phyloP scores from a whole-genome alignment of 2,888 invertebrate genomes.

The Drosophila nr. perissopoda region DNA sequence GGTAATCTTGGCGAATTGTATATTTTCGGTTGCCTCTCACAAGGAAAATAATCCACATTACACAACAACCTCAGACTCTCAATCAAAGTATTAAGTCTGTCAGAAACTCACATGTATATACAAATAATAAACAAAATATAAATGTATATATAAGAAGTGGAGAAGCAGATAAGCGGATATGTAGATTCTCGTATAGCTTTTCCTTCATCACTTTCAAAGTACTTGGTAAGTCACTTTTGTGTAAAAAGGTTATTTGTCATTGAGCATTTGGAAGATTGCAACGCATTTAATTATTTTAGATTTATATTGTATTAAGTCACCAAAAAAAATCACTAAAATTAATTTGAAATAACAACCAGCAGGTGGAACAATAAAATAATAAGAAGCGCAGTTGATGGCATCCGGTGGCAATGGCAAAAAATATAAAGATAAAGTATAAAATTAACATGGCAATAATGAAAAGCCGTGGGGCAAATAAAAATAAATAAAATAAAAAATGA shows the following conservation, averaged over 20 bases:
- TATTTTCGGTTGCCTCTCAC: constrained; percentile 13
- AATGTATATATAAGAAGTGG: not conserved
- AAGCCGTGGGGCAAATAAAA: not conserved
- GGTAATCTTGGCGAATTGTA: constrained; percentile 22
- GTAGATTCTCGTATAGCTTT: not conserved
- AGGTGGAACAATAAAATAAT: constrained; percentile 8
- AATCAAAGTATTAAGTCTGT: constrained; percentile 27
- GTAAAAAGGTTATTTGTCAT: not conserved
- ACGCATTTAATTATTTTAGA: not conserved
- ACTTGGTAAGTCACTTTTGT: not conserved
- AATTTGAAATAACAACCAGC: constrained; percentile 45
- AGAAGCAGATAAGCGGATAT: not conserved
- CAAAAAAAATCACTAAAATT: constrained; percentile 12
- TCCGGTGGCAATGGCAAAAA: constrained; percentile 4
- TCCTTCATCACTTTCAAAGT: not conserved
- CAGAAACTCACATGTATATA: constrained; percentile 6
- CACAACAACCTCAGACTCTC: constrained; percentile 22
- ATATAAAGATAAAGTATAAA: constrained; percentile 42
- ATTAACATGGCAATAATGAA: constrained; percentile 51
- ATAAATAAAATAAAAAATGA: not conserved
- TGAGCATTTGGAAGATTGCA: not conserved
- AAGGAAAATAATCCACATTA: not conserved
- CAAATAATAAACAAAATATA: not conserved
- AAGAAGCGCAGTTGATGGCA: not conserved
- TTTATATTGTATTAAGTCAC: not conserved